Evolutionary conservation across 2,888 invertebrate species (phyloP), one percentile per base, ranked within the genome.

Genomic region (Iphiclides podalirius): DNA sequence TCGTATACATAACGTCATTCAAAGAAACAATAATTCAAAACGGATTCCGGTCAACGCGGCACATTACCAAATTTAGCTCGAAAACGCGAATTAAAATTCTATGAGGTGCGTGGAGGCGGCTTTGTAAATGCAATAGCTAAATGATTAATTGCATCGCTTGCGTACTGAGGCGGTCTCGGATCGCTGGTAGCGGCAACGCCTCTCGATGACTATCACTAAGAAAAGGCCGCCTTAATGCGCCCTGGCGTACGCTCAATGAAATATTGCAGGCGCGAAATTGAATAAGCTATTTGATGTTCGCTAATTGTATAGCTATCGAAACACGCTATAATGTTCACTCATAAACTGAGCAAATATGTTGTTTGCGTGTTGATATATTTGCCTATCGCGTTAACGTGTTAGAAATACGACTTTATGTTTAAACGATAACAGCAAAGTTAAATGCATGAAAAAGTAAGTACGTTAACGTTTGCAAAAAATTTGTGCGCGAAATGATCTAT

Each of bases 161-260:
- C 56, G 58, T 55, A 8, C 39, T 49, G 70, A 77, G 76, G 79
- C 72, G 70, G 66, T 67, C 60, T 58, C 60, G 62, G 71, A 77
- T 72, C 71, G 63, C 55, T 72, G 70, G 79, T 77, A 76, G 76
- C 73, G 67, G 72, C 59, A 61, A 69, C 81, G 79, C 77, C 76
- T 78, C 54, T 58, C 60, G 84, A 85, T 85, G 66, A 63, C 71
- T 82, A 86, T 86, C 84, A 55, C 58, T 51, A 52, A 59, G 65
- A 66, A 67, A 67, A 65, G 69, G 67, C 73, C 71, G 77, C 76
- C 72, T 75, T 69, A 66, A 72, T 75, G 75, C 74, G 77, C 75
- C 73, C 72, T 73, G 23, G 11, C 68, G 67, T 62, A 62, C 61
- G 66, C 66, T 66, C 64, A 70, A 73, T 78, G 71, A 73, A 75